These are phyloP conservation scores for human DNA, from an alignment of 2,113 vertebrate genomes.

Conservation along the genomic window DNA sequence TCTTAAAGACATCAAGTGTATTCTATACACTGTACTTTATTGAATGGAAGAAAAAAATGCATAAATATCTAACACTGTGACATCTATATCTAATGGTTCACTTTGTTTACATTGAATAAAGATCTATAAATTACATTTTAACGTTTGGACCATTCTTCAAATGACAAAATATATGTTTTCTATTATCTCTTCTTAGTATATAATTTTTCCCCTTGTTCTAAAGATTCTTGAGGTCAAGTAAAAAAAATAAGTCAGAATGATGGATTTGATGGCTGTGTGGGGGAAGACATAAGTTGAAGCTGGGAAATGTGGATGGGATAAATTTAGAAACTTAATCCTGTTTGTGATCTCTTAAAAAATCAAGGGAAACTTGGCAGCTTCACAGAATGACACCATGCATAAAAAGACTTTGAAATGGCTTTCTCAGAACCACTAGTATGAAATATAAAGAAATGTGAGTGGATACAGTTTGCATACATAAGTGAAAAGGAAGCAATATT, in stretches of 20 bases:
- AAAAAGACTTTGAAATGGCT: background rate
- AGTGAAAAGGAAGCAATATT: background rate
- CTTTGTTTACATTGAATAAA: background rate
- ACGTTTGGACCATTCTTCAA: background rate
- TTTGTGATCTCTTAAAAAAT: conserved; percentile 53
- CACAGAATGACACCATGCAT: background rate
- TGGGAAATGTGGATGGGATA: background rate
- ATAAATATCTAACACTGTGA: background rate
- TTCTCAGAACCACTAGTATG: background rate
- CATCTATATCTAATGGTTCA: background rate
- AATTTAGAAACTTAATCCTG: conserved; percentile 47
- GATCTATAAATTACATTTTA: background rate
- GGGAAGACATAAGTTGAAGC: background rate
- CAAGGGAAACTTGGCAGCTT: background rate
- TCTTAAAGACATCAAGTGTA: background rate
- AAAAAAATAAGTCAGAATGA: conserved; percentile 20
- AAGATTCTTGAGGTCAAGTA: background rate
- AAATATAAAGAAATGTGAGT: background rate
- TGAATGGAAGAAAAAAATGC: background rate
- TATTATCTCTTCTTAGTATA: background rate
- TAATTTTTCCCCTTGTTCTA: background rate
- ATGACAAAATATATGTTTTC: background rate
- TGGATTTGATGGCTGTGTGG: conserved; percentile 19
- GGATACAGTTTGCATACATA: background rate
- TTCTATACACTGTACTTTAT: background rate